Base-by-base conservation (phyloP, 2,888 invertebrate genomes). In the Plebejus melissa region DNA sequence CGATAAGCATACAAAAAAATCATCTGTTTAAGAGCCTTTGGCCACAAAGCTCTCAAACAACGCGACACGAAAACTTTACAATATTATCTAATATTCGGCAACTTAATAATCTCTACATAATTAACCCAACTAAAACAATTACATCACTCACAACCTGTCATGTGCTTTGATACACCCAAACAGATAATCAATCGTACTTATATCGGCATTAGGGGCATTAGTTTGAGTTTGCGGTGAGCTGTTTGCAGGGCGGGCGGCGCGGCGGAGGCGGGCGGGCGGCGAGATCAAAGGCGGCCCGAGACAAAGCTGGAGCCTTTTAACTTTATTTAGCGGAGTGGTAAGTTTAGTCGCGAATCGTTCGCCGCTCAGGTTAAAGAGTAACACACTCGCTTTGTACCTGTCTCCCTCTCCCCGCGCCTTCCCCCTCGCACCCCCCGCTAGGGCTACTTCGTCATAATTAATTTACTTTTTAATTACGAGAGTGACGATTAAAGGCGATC, bases 291-390 rank as follows among this genome's bases (percentile, higher is more conserved):
- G 92, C 87, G 88, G 84, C 85, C 85, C 91, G 91, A 93, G 93
- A 93, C 93, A 93, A 93, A 93, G 92, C 91, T 87, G 89, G 90
- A 92, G 92, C 92, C 93, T 93, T 93, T 93, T 93, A 93, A 93
- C 92, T 93, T 93, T 93, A 93, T 93, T 93, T 93, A 93, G 92
- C 92, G 87, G 91, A 93, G 93, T 93, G 93, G 93, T 93, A 93
- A 92, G 93, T 93, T 93, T 93, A 92, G 90, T 93, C 91, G 93
- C 93, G 92, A 91, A 90, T 93, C 91, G 92, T 89, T 88, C 11
- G 54, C 54, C 16, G 54, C 54, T 54, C 91, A 93, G 93, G 93
- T 93, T 93, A 93, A 93, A 93, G 92, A 93, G 93, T 93, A 93
- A 93, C 93, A 93, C 92, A 92, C 93, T 92, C 91, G 88, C 93